Evolutionary conservation across 2,113 vertebrate species (phyloP).

Genomic region (Ardeotis arabs): DNA sequence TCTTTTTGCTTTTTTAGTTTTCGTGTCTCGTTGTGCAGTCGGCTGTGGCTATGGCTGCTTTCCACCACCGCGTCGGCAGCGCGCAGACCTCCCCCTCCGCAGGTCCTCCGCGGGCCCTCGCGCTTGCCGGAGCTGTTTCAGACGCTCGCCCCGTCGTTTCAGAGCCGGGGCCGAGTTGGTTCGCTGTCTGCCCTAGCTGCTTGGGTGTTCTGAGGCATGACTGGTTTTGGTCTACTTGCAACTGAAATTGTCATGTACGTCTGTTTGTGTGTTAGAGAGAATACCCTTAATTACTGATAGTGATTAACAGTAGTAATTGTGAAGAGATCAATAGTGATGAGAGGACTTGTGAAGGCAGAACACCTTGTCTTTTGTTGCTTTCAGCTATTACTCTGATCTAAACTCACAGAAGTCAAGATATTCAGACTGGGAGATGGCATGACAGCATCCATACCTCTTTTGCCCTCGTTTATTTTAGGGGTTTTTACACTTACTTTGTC

Average conservation of each 20-base stretch:
- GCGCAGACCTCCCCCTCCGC: neutral
- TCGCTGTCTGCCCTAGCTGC: neutral
- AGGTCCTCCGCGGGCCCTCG: neutral
- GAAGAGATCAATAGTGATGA: neutral
- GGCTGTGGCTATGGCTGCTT: neutral
- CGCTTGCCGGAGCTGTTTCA: neutral
- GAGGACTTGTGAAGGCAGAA: neutral
- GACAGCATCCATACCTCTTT: neutral
- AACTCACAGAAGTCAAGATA: neutral
- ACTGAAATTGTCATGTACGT: neutral
- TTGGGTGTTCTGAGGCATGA: neutral
- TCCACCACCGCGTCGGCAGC: neutral
- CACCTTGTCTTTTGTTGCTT: neutral
- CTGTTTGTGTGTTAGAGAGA: neutral
- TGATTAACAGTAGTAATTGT: neutral
- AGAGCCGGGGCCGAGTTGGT: neutral
- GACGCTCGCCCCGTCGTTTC: accelerated
- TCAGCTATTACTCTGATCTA: neutral
- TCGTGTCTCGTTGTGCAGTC: neutral
- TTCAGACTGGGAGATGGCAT: neutral
- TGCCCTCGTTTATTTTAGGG: neutral
- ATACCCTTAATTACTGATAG: neutral
- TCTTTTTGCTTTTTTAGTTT: neutral
- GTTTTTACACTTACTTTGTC: neutral
- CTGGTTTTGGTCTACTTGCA: neutral